phyloP scores from a whole-genome alignment of 1,140 invertebrate species.

The Nylanderia fulva region DNA sequence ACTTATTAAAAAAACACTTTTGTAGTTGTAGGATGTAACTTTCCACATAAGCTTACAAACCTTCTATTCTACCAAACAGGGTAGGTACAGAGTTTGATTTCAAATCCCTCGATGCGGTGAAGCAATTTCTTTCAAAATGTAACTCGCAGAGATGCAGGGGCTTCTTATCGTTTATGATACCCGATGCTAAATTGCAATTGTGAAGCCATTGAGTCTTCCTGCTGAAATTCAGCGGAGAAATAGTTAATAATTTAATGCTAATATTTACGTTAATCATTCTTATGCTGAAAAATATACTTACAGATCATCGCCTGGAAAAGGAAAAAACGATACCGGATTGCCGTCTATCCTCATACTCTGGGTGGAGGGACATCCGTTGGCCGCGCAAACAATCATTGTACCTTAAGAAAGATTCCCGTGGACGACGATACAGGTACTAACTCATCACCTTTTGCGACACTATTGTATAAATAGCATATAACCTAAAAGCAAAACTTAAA shows the following conservation, averaged over 20 bases:
- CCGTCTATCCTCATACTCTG: conserved; percentile 66
- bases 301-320: conserved; percentile 68
- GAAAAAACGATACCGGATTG: conserved; percentile 62
- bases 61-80: conserved; percentile 59
- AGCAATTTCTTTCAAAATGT: conserved; percentile 68
- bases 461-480: conserved; percentile 1
- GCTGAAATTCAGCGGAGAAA: conserved; percentile 19
- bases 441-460: background rate
- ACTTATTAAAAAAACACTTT: background rate
- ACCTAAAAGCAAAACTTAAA: conserved; percentile 28
- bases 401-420: background rate
- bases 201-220: conserved; percentile 65
- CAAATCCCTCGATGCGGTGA: conserved; percentile 47
- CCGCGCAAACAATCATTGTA: conserved; percentile 65
- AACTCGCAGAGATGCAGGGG: conserved; percentile 67
- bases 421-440: background rate
- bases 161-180: background rate
- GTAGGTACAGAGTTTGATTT: conserved; percentile 66
- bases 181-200: conserved; percentile 50
- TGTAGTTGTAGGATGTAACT: background rate
- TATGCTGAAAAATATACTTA: conserved; percentile 47
- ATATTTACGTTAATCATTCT: too few species aligned
- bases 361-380: conserved; percentile 57
- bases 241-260: background rate
- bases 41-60: conserved; percentile 34